Percentiles rank a stretch among this genome's conserved stretches.
These are phyloP conservation scores for Tyrannus savana DNA, from an alignment of 2,113 vertebrate genomes.

Conservation along the genomic window DNA sequence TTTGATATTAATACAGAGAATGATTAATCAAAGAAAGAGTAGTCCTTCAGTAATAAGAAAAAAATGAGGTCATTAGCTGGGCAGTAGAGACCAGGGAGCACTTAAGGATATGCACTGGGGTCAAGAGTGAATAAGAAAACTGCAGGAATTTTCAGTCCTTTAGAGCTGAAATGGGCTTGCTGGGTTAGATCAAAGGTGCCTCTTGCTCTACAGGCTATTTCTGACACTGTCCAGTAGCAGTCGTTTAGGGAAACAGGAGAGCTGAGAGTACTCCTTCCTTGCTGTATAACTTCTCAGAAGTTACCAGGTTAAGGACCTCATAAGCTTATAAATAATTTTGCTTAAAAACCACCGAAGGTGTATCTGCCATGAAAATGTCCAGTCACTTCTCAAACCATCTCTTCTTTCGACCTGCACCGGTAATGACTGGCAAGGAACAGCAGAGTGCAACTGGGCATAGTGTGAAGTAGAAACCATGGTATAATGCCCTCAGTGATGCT, in stretches of 20 bases:
- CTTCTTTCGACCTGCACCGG: neutral
- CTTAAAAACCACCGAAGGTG: neutral
- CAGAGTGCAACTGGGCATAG: neutral
- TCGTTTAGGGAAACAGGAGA: neutral
- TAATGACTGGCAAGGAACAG: neutral
- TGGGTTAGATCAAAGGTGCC: neutral
- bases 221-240: neutral
- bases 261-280: neutral
- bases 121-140: slow-evolving; percentile 5
- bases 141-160: neutral
- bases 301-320: neutral
- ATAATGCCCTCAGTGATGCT: neutral
- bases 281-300: neutral
- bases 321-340: neutral
- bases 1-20: slow-evolving; percentile 72
- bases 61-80: slow-evolving; percentile 67
- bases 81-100: slow-evolving; percentile 38
- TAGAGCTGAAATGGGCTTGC: neutral
- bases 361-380: neutral
- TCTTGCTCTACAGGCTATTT: neutral
- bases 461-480: neutral
- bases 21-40: slow-evolving; percentile 72
- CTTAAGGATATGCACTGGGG: slow-evolving; percentile 44
- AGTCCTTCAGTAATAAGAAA: slow-evolving; percentile 58
- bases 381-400: neutral